Conservation (phyloP, 2,888 invertebrate species). For the Ashinkailepas kermadecensis region DNA sequence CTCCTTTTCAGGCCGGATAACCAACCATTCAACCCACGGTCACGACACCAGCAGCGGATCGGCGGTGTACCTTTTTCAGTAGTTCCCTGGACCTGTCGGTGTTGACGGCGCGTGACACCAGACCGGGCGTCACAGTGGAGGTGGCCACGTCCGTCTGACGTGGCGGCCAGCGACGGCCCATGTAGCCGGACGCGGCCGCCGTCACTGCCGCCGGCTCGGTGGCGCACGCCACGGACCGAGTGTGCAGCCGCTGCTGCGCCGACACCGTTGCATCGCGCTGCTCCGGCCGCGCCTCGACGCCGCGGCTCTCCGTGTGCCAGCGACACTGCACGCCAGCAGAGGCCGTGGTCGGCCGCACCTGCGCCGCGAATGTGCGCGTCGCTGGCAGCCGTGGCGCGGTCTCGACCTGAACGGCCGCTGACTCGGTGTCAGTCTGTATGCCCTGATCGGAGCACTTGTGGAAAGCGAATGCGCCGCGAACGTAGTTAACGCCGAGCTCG, state of each 20-base stretch:
- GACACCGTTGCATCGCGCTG: not conserved
- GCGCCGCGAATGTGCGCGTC: not conserved
- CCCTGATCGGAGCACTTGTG: not conserved
- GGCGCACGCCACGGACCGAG: not conserved
- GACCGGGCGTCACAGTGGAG: not conserved
- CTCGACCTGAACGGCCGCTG: not conserved
- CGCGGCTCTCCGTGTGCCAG: not conserved
- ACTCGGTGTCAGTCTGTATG: not conserved
- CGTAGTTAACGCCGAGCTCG: constrained; percentile 21
- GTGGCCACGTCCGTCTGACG: not conserved
- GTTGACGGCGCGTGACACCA: not conserved
- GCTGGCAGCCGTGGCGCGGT: not conserved
- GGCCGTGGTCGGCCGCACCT: not conserved
- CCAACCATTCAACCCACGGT: too few relatives aligned
- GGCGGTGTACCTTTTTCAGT: not conserved
- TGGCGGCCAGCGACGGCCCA: not conserved
- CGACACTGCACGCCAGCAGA: not conserved
- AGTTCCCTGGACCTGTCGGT: not conserved
- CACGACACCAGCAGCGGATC: too few relatives aligned
- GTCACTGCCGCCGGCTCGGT: not conserved
- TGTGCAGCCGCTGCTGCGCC: not conserved
- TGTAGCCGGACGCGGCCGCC: not conserved
- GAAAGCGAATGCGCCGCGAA: not conserved
- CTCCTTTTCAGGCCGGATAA: too few relatives aligned
- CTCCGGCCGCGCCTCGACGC: not conserved